A percentile compares a stretch with the other conserved stretches of the same genome.
These are phyloP conservation scores for Tachypleus tridentatus DNA, from an alignment of 1,140 invertebrate genomes.

Conservation along the genomic window DNA sequence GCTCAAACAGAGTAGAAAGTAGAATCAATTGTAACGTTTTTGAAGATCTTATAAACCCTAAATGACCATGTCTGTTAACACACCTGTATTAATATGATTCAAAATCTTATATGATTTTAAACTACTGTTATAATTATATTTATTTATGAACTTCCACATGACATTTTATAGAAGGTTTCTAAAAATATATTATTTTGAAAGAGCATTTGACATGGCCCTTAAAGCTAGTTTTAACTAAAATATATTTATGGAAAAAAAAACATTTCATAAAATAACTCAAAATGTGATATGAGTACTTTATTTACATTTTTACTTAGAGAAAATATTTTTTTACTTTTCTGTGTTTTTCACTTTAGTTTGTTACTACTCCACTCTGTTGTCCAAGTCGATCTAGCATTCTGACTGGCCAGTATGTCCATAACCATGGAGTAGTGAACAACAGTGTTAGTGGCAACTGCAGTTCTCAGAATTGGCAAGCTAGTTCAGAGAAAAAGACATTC, in stretches of 20 bases:
- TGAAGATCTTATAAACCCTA: no score
- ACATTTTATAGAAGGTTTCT: not conserved
- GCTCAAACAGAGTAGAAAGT: no score
- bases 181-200: not conserved
- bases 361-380: conserved; percentile 70
- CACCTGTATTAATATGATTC: no score
- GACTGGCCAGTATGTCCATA: conserved; percentile 72
- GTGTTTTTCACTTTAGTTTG: conserved; percentile 43
- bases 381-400: conserved; percentile 76
- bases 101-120: no score
- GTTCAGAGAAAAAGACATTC: conserved; percentile 51
- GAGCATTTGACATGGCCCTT: not conserved
- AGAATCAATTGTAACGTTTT: no score
- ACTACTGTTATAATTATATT: no score
- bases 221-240: not conserved
- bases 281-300: not conserved
- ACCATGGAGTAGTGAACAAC: conserved; percentile 65
- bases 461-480: conserved; percentile 48
- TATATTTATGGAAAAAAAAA: not conserved
- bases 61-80: no score
- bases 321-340: not conserved
- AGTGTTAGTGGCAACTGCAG: conserved; percentile 61
- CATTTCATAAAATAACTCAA: not conserved
- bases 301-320: not conserved
- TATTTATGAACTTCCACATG: no score